phyloP scores from a whole-genome alignment of 2,888 invertebrate genomes.

The Azorinus chamasolen region DNA sequence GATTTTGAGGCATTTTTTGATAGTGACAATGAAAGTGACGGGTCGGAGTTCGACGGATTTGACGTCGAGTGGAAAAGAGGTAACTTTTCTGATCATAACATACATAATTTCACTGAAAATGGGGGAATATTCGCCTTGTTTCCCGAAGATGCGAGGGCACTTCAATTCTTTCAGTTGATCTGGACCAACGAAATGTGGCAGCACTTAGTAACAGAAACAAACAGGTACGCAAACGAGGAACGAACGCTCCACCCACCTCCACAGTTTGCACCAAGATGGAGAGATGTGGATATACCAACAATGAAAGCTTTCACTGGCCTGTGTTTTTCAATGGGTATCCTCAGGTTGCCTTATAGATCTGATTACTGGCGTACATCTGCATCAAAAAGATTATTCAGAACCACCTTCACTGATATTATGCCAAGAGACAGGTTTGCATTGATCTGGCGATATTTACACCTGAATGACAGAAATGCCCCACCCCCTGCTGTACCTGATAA shows the following conservation, averaged over 20 bases:
- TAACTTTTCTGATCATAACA: too few relatives aligned
- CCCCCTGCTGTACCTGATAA: background rate
- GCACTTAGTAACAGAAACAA: too few relatives aligned
- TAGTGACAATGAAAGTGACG: too few relatives aligned
- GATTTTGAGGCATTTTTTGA: too few relatives aligned
- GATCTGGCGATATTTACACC: background rate
- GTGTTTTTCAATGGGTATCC: constrained; percentile 37
- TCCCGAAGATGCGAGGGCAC: too few relatives aligned
- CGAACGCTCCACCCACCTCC: constrained; percentile 27
- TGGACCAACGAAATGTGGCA: too few relatives aligned
- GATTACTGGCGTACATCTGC: constrained; percentile 44
- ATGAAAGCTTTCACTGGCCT: constrained; percentile 49
- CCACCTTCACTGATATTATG: constrained; percentile 28
- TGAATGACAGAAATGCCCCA: background rate
- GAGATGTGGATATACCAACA: constrained; percentile 6
- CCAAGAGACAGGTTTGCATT: background rate
- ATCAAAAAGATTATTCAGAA: constrained; percentile 28
- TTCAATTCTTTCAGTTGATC: too few relatives aligned
- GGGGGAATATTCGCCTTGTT: too few relatives aligned
- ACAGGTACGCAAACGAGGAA: constrained; percentile 45
- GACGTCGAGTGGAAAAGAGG: too few relatives aligned
- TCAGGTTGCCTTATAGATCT: constrained; percentile 29
- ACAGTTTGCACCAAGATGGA: constrained; percentile 39
- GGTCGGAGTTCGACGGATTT: too few relatives aligned
- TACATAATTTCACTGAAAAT: too few relatives aligned